A percentile compares a stretch with the other conserved stretches of the same genome.
Evolutionary conservation across 2,888 invertebrate genomes (phyloP).

Genomic region (Leucania comma): DNA sequence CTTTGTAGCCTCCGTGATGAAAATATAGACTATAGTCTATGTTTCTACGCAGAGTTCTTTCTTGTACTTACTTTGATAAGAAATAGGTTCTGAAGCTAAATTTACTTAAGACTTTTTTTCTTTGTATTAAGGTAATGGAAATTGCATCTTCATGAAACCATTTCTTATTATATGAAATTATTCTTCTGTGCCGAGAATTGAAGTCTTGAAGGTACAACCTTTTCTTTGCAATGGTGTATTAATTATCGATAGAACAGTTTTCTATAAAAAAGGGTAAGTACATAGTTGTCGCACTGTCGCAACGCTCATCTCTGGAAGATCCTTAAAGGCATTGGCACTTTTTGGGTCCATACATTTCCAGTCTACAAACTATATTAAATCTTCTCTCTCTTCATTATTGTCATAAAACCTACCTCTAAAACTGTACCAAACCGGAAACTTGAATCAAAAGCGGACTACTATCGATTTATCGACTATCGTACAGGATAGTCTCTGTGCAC

Average conservation of each 20-base stretch:
- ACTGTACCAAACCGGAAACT: background rate
- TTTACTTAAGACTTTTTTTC: conserved; percentile 23
- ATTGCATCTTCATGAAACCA: conserved; percentile 21
- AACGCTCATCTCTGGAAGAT: background rate
- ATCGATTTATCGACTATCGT: background rate
- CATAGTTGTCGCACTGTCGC: background rate
- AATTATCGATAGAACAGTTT: background rate
- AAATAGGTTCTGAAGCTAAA: conserved; percentile 36
- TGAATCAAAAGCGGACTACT: background rate
- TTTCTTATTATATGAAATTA: conserved; percentile 5
- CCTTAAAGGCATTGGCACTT: background rate
- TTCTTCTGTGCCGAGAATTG: background rate
- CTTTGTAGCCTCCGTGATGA: conserved; percentile 63
- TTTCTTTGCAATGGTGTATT: background rate
- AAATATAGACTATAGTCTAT: conserved; percentile 48
- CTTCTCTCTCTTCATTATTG: background rate
- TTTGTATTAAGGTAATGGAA: conserved; percentile 41
- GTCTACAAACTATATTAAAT: background rate
- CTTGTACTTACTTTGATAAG: conserved; percentile 41
- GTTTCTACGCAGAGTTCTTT: conserved; percentile 25
- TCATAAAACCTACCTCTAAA: background rate
- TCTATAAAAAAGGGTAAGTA: background rate
- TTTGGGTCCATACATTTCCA: background rate
- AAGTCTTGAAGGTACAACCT: background rate
- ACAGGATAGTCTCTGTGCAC: background rate